Base-by-base conservation (phyloP, 2,113 vertebrate species). In the Coregonus clupeaformis region DNA sequence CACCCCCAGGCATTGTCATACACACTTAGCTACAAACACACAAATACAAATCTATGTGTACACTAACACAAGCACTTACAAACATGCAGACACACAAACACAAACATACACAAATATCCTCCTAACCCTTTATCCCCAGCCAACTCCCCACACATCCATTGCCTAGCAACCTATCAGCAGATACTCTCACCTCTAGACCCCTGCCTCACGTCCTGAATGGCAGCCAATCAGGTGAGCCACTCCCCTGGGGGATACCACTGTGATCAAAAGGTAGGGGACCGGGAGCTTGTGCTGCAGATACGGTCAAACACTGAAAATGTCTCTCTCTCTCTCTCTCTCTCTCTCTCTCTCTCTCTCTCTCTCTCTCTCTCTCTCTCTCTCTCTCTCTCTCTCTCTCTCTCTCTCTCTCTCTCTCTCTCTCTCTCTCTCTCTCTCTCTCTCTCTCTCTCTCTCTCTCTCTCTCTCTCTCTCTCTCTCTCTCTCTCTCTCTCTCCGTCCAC, bases 141-240 rank as follows among this genome's bases (percentile, higher is more conserved):
- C 36, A 42, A 42, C 36, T 42, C 36, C 9, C 9, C 64, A 36
- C 55, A 62, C 80, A 82, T 77, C 84, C 76, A 82, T 86, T 57
- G 69, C 89, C 85, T 86, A 90, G 89, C 89, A 90, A 91, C 89
- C 83, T 86, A 91, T 89, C 82, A 86, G 84, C 71, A 76, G 78
- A 72, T 68, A 52, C 3, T 29, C 30, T 81, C 70, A 80, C 69
- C 78, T 3, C 6, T 57, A 77, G 36, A 42, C 36, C 78, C 3
- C 6, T 57, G 77, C 68, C 73, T 72, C 74, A 81, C 74, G 62
- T 49, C 74, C 82, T 62, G 62, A 80, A 81, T 79, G 77, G 57
- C 68, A 84, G 78, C 85, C 91, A 91, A 89, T 91, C 84, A 90
- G 88, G 87, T 85, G 79, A 86, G 83, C 70, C 16, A 49, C 60